Conservation (phyloP, 2,113 vertebrate genomes). For the Phasianus colchicus region DNA sequence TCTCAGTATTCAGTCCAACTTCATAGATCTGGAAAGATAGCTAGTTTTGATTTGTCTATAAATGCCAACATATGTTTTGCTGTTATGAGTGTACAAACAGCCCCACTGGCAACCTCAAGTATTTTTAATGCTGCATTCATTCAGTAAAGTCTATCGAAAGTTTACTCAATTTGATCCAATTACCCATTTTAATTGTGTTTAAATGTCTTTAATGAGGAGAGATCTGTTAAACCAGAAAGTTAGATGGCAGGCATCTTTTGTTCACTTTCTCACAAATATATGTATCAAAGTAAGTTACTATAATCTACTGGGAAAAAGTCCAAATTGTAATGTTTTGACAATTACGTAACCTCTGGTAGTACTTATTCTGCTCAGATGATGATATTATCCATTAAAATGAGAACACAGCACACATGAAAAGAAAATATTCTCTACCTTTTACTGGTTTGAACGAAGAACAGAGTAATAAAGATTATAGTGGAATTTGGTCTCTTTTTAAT, state of each 20-base stretch:
- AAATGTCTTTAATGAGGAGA: not conserved
- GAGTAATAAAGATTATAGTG: conserved; percentile 71
- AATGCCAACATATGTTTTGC: not conserved
- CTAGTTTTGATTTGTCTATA: not conserved
- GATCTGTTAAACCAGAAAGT: not conserved
- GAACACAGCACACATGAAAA: conserved; percentile 25
- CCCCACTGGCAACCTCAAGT: not conserved
- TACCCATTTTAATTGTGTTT: conserved; percentile 12
- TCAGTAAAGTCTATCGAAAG: not conserved
- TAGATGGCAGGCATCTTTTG: not conserved
- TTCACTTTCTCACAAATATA: not conserved
- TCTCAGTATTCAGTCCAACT: not conserved
- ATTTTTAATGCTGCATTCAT: not conserved
- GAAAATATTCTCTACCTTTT: conserved; percentile 58
- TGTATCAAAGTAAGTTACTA: not conserved
- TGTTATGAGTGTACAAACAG: fast-evolving
- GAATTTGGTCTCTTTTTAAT: conserved; percentile 73
- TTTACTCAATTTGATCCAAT: not conserved
- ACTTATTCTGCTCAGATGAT: conserved; percentile 28
- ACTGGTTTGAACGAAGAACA: conserved; percentile 57
- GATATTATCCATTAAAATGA: conserved; percentile 51
- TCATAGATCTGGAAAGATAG: not conserved
- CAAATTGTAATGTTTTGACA: conserved; percentile 52
- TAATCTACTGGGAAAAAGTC: not conserved
- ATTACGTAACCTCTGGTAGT: conserved; percentile 50